Base-by-base conservation (phyloP, 2,113 vertebrate species). In the Hiodon alosoides region DNA sequence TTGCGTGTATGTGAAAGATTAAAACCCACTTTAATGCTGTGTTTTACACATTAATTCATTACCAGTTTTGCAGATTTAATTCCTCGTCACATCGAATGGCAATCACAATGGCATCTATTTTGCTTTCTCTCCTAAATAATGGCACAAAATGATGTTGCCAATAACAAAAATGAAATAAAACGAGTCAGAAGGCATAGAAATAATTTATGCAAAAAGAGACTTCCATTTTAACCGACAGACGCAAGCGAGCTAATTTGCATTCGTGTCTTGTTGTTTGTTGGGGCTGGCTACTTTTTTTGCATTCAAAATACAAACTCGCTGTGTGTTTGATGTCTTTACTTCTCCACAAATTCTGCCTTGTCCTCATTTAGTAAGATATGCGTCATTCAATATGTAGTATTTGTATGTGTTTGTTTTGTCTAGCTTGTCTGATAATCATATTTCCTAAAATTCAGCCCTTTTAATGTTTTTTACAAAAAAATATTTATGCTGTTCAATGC, bases 181-280 rank as follows among this genome's bases (percentile, higher is more conserved):
- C 57, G 77, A 80, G 72, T 66, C 74, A 70, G 62, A 69, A 81
- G 69, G 54, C 68, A 1, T 62, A 77, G 52, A 79, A 72, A 61
- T 11, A 72, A 81, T 77, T 13, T 31, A 73, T 81, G 79, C 76
- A 61, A 31, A 69, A 79, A 62, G 69, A 77, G 76, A 79, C 46
- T 73, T 67, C 67, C 73, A 81, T 84, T 86, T 84, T 84, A 84
- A 84, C 66, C 52, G 73, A 71, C 71, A 79, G 67, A 68, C 66
- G 70, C 70, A 78, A 79, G 50, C 48, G 81, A 78, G 66, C 75
- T 75, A 80, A 89, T 90, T 88, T 88, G 82, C 81, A 88, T 88
- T 90, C 84, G 81, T 89, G 86, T 86, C 85, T 84, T 73, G 31
- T 80, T 80, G 76, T 62, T 6, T 81, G 81, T 82, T 72, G 79